phyloP scores from a whole-genome alignment of 2,888 invertebrate species.

The Mycogona germanica region DNA sequence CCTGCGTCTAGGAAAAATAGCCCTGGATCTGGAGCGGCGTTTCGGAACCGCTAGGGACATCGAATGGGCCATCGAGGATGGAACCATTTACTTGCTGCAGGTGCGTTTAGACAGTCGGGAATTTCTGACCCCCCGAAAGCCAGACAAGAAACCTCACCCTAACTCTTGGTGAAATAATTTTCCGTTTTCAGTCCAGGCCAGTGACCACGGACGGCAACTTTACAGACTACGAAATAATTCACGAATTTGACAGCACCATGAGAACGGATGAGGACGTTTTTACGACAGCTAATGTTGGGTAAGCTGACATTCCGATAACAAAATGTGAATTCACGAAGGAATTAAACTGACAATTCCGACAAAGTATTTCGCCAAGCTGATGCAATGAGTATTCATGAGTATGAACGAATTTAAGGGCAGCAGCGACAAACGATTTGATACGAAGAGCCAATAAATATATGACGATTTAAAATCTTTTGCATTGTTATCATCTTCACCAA shows the following conservation, averaged over 20 bases:
- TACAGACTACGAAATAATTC: conserved; percentile 62
- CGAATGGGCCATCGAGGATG: conserved; percentile 60
- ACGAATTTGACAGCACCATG: conserved; percentile 59
- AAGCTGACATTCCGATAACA: conserved; percentile 31
- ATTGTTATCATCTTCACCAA: too few species aligned
- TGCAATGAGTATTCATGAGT: not conserved
- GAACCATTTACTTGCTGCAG: conserved; percentile 27
- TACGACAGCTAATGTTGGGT: conserved; percentile 62
- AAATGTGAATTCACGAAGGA: not conserved
- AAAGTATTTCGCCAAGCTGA: not conserved
- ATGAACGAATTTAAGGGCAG: too few species aligned
- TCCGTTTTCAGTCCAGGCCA: conserved; percentile 44
- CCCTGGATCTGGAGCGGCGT: conserved; percentile 47
- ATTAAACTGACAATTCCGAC: not conserved
- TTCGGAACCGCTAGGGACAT: conserved; percentile 62
- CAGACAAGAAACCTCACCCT: not conserved
- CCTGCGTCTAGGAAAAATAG: conserved; percentile 44
- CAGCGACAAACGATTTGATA: too few species aligned
- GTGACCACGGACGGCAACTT: conserved; percentile 59
- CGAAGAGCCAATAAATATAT: too few species aligned
- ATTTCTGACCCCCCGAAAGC: not conserved
- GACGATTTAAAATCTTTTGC: too few species aligned
- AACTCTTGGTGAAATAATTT: not conserved
- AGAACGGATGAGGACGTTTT: conserved; percentile 50
- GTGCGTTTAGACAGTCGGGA: conserved; percentile 6